Base-by-base conservation (phyloP, 2,797 vertebrate genomes). In the Merluccius polli region DNA sequence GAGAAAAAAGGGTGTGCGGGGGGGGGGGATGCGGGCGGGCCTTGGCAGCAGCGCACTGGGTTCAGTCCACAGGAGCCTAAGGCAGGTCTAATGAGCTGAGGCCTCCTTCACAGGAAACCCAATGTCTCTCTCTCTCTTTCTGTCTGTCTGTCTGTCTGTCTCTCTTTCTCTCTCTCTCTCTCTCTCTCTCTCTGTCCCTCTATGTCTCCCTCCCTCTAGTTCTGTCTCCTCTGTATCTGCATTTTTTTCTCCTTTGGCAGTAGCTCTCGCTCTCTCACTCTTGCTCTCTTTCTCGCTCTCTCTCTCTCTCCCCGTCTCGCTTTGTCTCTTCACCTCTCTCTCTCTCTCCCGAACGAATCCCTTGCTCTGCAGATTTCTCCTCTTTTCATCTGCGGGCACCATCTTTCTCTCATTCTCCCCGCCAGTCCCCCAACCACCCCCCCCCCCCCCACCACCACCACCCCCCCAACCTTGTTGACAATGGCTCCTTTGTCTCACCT, bases 1-100 rank as follows among this genome's bases (percentile, higher is more conserved):
- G 48, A 0, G 18, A 6, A 59, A 24, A 24, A 24, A 12, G 59
- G 3, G 59, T 8, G 11, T 41, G 6, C 3, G 38, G 79, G 36
- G 38, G 73, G 73, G 73, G 72, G 73, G 70, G 70, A 59, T 38
- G 78, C 69, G 72, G 73, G 78, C 77, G 74, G 83, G 81, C 83
- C 87, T 86, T 87, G 83, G 85, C 87, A 88, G 84, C 30, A 87
- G 83, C 84, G 81, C 82, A 85, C 85, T 84, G 79, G 81, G 82
- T 82, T 79, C 78, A 87, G 85, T 89, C 89, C 90, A 71, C 82
- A 86, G 83, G 81, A 91, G 81, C 85, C 83, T 77, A 81, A 79
- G 89, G 77, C 82, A 84, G 84, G 79, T 83, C 89, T 93, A 93
- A 93, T 94, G 92, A 93, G 88, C 88, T 88, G 81, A 78, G 70